Evolutionary conservation across 2,113 vertebrate genomes (phyloP), one percentile per base, ranked within the genome.

Genomic region (Salvator merianae): DNA sequence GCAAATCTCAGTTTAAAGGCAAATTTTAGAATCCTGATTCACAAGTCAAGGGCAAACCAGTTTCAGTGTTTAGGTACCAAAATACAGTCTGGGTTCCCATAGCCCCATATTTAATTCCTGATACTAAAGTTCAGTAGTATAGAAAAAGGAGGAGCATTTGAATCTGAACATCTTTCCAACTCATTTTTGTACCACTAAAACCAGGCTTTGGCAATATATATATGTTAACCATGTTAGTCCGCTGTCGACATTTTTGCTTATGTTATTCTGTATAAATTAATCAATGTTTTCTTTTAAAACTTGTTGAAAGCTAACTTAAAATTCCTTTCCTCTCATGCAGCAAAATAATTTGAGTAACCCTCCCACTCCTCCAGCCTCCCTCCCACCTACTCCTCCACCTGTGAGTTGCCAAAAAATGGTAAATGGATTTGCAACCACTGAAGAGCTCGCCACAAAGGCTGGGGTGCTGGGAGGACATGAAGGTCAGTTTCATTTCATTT

Each of bases 341-440:
- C 98, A 99, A 96, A 99, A 98, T 94, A 99, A 99, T 90, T 94
- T 99, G 93, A 99, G 98, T 93, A 99, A 99, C 91, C 98, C 99
- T 80, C 98, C 99, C 16, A 99, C 99, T 0, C 99, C 98, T 0
- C 99, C 99, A 2, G 99, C 99, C 84, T 99, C 99, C 47, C 97
- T 99, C 81, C 99, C 99, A 78, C 98, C 99, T 79, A 99, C 99
- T 0, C 99, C 99, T 0, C 99, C 99, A 1, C 98, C 99, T 0
- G 95, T 97, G 30, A 94, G 95, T 26, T 97, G 97, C 89, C 98
- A 98, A 96, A 99, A 99, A 89, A 91, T 99, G 93, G 94, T 98
- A 24, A 99, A 99, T 3, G 98, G 99, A 87, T 99, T 98, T 0
- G 98, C 98, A 63, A 97, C 97, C 1, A 97, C 97, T 0, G 98